Conservation (phyloP, 2,888 invertebrate species). For the Amblyjoppa proteus region DNA sequence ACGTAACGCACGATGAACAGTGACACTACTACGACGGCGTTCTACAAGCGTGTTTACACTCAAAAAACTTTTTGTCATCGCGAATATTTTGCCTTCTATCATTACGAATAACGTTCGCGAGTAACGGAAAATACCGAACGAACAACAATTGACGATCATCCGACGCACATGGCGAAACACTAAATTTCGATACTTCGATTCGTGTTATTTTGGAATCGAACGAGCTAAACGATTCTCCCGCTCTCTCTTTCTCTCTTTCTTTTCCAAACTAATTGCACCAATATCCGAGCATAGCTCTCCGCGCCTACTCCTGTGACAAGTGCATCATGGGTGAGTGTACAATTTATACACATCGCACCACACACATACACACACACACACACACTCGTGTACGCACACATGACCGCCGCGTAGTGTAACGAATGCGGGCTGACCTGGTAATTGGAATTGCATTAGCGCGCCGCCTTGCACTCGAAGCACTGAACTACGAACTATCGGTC, state of each 20-base stretch:
- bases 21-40: slow-evolving; percentile 13
- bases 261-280: background rate
- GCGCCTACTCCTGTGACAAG: slow-evolving; percentile 22
- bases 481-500: background rate
- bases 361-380: background rate
- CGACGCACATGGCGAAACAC: background rate
- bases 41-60: slow-evolving; percentile 21
- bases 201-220: background rate
- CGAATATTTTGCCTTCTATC: slow-evolving; percentile 9
- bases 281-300: slow-evolving; percentile 14
- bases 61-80: slow-evolving; percentile 16
- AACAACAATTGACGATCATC: background rate
- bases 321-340: slow-evolving; percentile 20
- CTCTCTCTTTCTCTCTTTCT: background rate
- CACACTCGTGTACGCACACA: background rate
- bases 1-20: slow-evolving; percentile 44
- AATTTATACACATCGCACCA: slow-evolving; percentile 10
- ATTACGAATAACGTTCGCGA: background rate
- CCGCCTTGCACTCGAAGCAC: background rate
- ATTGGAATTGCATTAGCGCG: background rate
- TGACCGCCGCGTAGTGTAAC: background rate
- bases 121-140: background rate
- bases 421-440: background rate
- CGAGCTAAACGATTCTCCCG: background rate
- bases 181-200: background rate